phyloP scores from a whole-genome alignment of 2,113 vertebrate genomes.

The Arothron firmamentum region DNA sequence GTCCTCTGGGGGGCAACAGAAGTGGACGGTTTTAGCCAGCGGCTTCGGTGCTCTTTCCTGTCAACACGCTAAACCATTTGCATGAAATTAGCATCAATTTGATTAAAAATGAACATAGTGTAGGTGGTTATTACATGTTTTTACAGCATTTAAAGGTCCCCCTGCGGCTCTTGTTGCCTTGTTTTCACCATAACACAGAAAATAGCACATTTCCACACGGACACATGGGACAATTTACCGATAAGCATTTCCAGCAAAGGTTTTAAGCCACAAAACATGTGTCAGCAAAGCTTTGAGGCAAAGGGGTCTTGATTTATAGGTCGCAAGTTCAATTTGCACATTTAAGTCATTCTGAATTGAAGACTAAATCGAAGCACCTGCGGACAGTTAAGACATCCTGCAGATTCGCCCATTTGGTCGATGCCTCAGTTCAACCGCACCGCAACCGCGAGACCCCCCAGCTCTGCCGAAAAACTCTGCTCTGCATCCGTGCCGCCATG shows the following conservation, averaged over 20 bases:
- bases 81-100: too few relatives aligned
- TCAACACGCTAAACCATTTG: too few relatives aligned
- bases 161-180: background rate
- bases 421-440: too few relatives aligned
- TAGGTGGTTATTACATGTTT: background rate
- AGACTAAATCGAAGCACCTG: background rate
- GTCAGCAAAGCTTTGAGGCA: background rate
- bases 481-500: too few relatives aligned
- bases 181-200: background rate
- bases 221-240: background rate
- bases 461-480: too few relatives aligned
- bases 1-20: too few relatives aligned
- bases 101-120: too few relatives aligned
- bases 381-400: background rate
- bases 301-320: slow-evolving; percentile 2
- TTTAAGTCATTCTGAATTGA: slow-evolving; percentile 3
- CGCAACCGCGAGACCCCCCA: too few relatives aligned
- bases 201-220: background rate
- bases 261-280: slow-evolving; percentile 1
- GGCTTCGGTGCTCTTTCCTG: too few relatives aligned
- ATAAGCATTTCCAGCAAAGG: slow-evolving; percentile 4
- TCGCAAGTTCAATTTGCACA: slow-evolving; percentile 1
- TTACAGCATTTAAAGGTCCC: background rate
- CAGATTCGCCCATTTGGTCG: too few relatives aligned
- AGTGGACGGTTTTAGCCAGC: too few relatives aligned